Evolutionary conservation across 2,113 vertebrate species (phyloP).

Genomic region (Oreochromis niloticus): DNA sequence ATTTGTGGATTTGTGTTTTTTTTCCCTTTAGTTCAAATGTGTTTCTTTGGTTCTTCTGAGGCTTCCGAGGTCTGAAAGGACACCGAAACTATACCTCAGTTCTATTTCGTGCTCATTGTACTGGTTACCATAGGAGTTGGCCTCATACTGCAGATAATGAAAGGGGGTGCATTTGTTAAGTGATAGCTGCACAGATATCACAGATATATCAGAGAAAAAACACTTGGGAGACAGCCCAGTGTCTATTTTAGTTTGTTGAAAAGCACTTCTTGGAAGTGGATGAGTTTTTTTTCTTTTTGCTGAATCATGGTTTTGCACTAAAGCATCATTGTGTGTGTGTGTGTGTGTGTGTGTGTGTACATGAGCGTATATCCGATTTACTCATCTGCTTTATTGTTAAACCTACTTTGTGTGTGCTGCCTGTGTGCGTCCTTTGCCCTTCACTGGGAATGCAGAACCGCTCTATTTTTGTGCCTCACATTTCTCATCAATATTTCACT

Average conservation of each 20-base stretch:
- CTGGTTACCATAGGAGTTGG: background rate
- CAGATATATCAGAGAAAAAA: background rate
- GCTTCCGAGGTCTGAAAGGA: background rate
- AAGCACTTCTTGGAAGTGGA: slow-evolving; percentile 21
- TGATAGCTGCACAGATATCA: background rate
- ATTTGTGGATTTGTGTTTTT: background rate
- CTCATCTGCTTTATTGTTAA: slow-evolving; percentile 17
- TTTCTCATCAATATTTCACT: slow-evolving; percentile 71
- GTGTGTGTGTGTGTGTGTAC: background rate
- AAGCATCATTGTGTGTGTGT: background rate
- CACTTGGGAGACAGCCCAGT: background rate
- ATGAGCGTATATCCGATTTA: slow-evolving; percentile 16
- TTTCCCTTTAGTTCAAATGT: background rate
- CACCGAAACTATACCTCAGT: background rate
- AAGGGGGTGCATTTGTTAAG: background rate
- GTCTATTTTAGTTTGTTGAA: slow-evolving; percentile 21
- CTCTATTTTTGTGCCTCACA: slow-evolving; percentile 59
- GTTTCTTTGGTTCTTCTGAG: background rate
- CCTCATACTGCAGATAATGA: background rate
- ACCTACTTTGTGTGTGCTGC: background rate
- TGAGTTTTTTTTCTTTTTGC: slow-evolving; percentile 25
- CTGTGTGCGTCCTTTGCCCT: slow-evolving; percentile 14
- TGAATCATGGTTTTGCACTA: slow-evolving; percentile 37
- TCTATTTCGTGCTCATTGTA: background rate
- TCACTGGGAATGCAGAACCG: slow-evolving; percentile 41